Base-by-base conservation (phyloP, 2,888 invertebrate genomes). In the Plutella xylostella region DNA sequence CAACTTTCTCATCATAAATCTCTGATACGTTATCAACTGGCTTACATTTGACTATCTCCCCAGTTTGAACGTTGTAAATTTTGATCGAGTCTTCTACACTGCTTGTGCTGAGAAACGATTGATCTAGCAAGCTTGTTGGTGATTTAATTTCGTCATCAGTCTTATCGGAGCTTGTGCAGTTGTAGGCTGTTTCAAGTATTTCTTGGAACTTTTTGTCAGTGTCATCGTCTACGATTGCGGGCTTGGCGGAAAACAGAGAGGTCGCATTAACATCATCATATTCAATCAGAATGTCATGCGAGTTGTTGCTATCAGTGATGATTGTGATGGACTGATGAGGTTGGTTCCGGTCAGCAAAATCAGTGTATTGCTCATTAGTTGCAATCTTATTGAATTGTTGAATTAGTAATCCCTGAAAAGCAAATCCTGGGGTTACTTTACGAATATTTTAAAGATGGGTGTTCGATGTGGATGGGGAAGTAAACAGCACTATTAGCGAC, bases 21-120 rank as follows among this genome's bases (percentile, higher is more conserved):
- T 55, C 55, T 55, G 80, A 77, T 80, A 79, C 42, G 65, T 72
- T 82, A 80, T 82, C 78, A 62, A 69, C 75, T 43, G 76, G 74
- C 59, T 70, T 74, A 68, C 78, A 77, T 65, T 76, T 79, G 50
- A 83, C 69, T 58, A 84, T 75, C 68, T 80, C 83, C 48, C 84
- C 85, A 31, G 79, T 79, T 65, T 77, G 79, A 42, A 85, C 74
- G 51, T 85, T 85, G 61, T 85, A 85, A 57, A 85, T 79, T 73
- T 82, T 83, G 53, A 83, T 82, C 37, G 80, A 78, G 59, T 84
- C 85, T 54, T 84, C 85, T 49, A 79, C 61, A 63, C 85, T 85
- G 54, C 84, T 84, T 1, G 82, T 66, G 55, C 82, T 82, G 54
- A 74, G 51, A 51, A 68, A 72, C 37, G 79, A 80, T 48, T 71